Evolutionary conservation across 2,888 invertebrate species (phyloP), one percentile per base, ranked within the genome.

Genomic region (Mesorhabditis spiculigera): DNA sequence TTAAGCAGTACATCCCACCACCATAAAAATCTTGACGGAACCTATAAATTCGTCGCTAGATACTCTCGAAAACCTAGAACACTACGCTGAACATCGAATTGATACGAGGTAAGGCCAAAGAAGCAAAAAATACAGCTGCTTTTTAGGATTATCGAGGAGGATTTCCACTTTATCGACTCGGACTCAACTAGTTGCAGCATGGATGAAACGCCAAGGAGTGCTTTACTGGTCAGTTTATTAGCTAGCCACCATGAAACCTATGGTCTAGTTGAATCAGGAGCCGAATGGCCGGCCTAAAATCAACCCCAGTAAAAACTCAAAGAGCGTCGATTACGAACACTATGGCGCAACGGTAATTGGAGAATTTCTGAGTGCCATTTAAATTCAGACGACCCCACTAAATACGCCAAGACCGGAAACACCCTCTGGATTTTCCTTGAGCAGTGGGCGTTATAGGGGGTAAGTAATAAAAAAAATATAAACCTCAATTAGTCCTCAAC

Each of bases 141-240:
- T n/a, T 50, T 50, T 50, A 50, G 58, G 0, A 13, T 50, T 13
- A 10, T 50, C 3, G 58, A 50, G 8, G 58, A 50, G 58, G n/a
- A 50, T n/a, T 10, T 50, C 8, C 58, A 10, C 58, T 50, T 13
- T n/a, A 50, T 50, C n/a, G 58, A 50, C 58, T 50, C 58, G 10
- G 10, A 50, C 8, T 13, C 58, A 50, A 50, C 58, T 10, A 50
- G 58, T 50, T 10, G 58, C 8, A 50, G n/a, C n/a, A 13, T n/a
- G 58, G 58, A 10, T 50, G 58, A 50, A 50, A 50, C 58, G 58
- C 58, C 58, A n/a, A 50, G 58, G n/a, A 50, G 58, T n/a, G 58
- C 8, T 13, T 10, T 50, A 50, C n/a, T 50, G 58, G 58, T 50
- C 28, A 28, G 28, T 28, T 28, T 28, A 28, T 28, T 3, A 28